phyloP scores from a whole-genome alignment of 2,888 invertebrate genomes.

The Lamproptera curius region DNA sequence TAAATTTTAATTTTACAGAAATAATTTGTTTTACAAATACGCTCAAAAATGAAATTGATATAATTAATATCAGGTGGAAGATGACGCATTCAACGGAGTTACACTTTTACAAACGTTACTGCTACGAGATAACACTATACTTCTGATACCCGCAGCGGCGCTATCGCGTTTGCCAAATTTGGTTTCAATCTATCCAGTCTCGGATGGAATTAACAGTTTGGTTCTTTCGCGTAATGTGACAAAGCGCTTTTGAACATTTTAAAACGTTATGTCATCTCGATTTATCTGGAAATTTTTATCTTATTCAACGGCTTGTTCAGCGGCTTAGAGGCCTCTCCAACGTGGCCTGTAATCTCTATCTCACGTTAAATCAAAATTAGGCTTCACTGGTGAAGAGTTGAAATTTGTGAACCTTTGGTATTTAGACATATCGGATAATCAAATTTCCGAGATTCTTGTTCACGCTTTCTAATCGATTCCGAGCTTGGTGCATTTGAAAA shows the following conservation, averaged over 20 bases:
- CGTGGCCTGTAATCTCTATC: too few species aligned
- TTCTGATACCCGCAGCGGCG: constrained; percentile 90
- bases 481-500: constrained; percentile 83
- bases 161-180: constrained; percentile 87
- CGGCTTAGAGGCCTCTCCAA: constrained; percentile 85
- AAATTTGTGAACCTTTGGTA: constrained; percentile 81
- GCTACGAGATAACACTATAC: constrained; percentile 91
- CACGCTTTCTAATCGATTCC: constrained; percentile 83
- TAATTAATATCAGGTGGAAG: constrained; percentile 91
- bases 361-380: constrained; percentile 87
- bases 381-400: constrained; percentile 81
- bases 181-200: constrained; percentile 83
- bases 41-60: too few species aligned
- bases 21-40: too few species aligned
- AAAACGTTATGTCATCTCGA: constrained; percentile 84
- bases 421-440: constrained; percentile 89
- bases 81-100: constrained; percentile 91
- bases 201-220: constrained; percentile 83
- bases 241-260: constrained; percentile 88
- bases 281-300: constrained; percentile 86
- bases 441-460: constrained; percentile 83
- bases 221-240: constrained; percentile 89
- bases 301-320: constrained; percentile 86
- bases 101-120: constrained; percentile 86
- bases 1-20: background rate